Evolutionary conservation across 1,140 invertebrate genomes (phyloP), one percentile per base, ranked within the genome.

Genomic region (Contarinia nasturtii): DNA sequence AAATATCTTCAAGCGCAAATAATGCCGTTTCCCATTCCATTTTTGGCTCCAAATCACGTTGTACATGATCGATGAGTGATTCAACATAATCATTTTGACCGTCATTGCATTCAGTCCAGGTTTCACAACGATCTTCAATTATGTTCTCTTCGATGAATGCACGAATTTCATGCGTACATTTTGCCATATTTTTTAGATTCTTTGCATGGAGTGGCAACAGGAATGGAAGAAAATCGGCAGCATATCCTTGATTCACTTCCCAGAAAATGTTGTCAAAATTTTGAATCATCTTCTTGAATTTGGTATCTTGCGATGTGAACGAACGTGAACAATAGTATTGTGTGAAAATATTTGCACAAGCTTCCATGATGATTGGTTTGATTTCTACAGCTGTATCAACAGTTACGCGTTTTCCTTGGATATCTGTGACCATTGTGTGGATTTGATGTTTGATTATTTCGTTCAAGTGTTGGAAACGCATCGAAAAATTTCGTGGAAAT

Each of bases 161-260:
- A 1, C 82, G 64, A 27, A 86, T 80, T 8, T 72, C 63, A 3
- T 71, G 63, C 1, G 78, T 73, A 74, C 76, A 80, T 20, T 70
- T 60, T 0, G 70, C 66, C 44, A 86, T 65, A 48, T 76, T 75
- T 0, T 69, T 67, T 69, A 83, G 73, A 55, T 82, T 77, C 1
- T 67, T 62, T 8, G 63, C 59, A 56, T 82, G 81, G 10, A 47
- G 14, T 0, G 80, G 79, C 51, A 77, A 68, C 3, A 88, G 53
- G 68, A 79, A 80, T 0, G 86, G 85, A 12, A 90, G 63, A 58
- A 89, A 86, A 54, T 90, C 86, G 0, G 83, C 77, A 0, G 80
- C 75, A 55, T 84, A 86, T 0, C 84, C 83, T 57, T 84, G 79
- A 57, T 88, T 87, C 37, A 89, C 80, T 55, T 88, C 84, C 68